These are phyloP conservation scores for Drosophila neocordata DNA, from an alignment of 1,140 invertebrate species.

Conservation along the genomic window DNA sequence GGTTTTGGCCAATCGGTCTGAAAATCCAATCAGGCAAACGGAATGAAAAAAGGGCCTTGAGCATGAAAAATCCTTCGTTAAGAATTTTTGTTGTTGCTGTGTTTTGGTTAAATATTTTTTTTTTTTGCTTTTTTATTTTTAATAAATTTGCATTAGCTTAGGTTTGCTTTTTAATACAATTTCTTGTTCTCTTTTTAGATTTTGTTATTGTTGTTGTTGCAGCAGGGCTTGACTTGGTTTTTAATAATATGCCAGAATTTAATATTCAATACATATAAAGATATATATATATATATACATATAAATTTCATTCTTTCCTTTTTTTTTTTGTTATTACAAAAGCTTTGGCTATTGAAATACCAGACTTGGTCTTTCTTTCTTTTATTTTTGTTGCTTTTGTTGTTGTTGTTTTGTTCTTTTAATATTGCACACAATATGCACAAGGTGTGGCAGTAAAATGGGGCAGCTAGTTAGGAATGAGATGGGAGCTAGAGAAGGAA, in stretches of 20 bases:
- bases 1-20: constrained; percentile 16
- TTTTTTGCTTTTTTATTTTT: constrained; percentile 43
- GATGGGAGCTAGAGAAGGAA: constrained; percentile 23
- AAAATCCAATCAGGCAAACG: constrained; percentile 60
- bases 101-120: neutral
- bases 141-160: constrained; percentile 71
- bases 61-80: constrained; percentile 59
- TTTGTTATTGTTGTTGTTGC: constrained; percentile 2
- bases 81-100: constrained; percentile 27
- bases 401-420: constrained; percentile 52
- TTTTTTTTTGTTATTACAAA: constrained; percentile 38
- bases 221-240: constrained; percentile 35
- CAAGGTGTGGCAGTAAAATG: constrained; percentile 22
- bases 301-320: neutral
- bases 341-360: constrained; percentile 57
- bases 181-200: constrained; percentile 24
- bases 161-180: constrained; percentile 38
- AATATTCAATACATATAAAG: constrained; percentile 62
- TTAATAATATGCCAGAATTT: constrained; percentile 68
- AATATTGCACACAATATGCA: constrained; percentile 74
- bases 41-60: constrained; percentile 21
- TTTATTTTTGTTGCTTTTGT: constrained; percentile 37
- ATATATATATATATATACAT: neutral
- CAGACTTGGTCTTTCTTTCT: constrained; percentile 36
- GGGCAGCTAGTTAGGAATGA: neutral